Percentiles rank a stretch among this genome's conserved stretches.
phyloP scores from a whole-genome alignment of 2,888 invertebrate species.

The Leptogaster cylindrica region DNA sequence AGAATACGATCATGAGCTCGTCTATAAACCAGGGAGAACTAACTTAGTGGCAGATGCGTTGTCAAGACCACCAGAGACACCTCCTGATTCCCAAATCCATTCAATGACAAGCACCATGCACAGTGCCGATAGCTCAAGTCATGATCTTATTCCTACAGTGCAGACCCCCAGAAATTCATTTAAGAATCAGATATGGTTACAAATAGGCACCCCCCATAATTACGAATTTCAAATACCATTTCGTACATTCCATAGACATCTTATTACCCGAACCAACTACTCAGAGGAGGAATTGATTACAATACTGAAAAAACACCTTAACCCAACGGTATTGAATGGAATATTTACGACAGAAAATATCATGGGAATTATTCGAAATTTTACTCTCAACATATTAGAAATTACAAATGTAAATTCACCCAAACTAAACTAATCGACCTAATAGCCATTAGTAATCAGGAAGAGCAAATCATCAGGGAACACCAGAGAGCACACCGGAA shows the following conservation, averaged over 20 bases:
- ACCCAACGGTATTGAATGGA: neutral
- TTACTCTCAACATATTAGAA: constrained; percentile 8
- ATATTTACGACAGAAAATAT: constrained; percentile 14
- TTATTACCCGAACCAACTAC: neutral
- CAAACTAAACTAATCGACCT: neutral
- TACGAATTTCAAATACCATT: constrained; percentile 10
- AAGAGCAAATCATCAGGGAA: neutral
- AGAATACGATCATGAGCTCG: constrained; percentile 43
- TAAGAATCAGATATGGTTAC: constrained; percentile 6
- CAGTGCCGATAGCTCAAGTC: constrained; percentile 2
- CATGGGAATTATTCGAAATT: constrained; percentile 8
- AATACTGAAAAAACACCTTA: constrained; percentile 4
- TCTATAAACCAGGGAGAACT: constrained; percentile 44
- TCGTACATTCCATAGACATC: constrained; percentile 5
- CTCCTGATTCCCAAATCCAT: neutral
- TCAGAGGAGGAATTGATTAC: neutral
- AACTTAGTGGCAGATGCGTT: constrained; percentile 43
- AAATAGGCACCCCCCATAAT: neutral
- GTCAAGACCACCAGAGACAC: constrained; percentile 11
- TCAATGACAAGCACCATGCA: neutral
- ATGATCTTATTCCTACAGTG: neutral
- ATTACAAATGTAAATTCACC: neutral
- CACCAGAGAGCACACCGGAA: constrained; percentile 10
- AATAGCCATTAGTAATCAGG: neutral
- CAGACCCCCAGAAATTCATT: neutral